Base-by-base conservation (phyloP, 1,140 invertebrate species). In the Drosophila biarmipes region DNA sequence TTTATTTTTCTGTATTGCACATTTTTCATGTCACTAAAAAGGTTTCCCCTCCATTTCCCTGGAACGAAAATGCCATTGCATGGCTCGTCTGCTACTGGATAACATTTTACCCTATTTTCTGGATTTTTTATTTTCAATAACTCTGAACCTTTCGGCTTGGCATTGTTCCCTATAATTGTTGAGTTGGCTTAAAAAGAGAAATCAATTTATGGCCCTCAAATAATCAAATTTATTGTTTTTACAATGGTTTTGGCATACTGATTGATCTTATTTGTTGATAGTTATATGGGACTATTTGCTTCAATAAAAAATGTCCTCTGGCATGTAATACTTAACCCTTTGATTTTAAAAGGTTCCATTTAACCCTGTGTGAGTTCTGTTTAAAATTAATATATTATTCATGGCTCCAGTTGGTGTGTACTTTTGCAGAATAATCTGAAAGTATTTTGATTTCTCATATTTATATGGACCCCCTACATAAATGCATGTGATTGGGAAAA, bases 11-110 rank as follows among this genome's bases (percentile, higher is more conserved):
- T 34, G 42, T 59, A 42, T 54, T 89, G 75, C 84, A 87, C 79
- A 87, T 87, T 87, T 87, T 87, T 87, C 84, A 87, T 87, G 82
- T 84, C 82, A 86, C 82, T 87, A 87, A 86, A 86, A 87, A 78
- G 82, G 68, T 54, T 75, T 66, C 29, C 15, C 11, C 29, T 21
- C 14, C 7, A 12, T 3, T 21, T 12, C 11, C 21, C 12, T 19
- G 1, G 21, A 34, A 42, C 42, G 37, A 21, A 31, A 54, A 52
- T 73, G 34, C 57, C 57, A 55, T 27, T 54, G 62, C 57, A 45
- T 15, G 27, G 37, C 29, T 59, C 38, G 55, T 27, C 61, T 45
- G 40, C 31, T 21, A 27, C n/a, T 56, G 38, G 46, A 37, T 67
- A 48, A 49, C 45, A 27, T 12, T 69, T 69, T 53, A 52, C 29